Conservation (phyloP, 2,888 invertebrate species). For the Megamerina dolium region DNA sequence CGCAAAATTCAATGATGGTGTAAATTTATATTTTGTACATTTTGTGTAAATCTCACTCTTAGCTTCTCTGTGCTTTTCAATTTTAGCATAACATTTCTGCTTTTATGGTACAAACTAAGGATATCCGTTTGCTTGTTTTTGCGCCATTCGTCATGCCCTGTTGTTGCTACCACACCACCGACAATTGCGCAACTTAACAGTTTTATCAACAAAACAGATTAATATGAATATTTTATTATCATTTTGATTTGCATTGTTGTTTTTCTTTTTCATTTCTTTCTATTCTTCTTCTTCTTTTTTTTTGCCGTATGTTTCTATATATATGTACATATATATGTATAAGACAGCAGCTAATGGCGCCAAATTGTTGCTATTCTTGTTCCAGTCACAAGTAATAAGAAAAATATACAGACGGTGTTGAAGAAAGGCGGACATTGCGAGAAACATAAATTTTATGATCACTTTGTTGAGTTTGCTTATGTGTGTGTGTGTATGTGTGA, state of each 20-base stretch:
- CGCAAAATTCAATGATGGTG: constrained; percentile 6
- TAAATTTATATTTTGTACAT: constrained; percentile 3
- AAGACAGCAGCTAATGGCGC: constrained; percentile 19
- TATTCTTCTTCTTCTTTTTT: no score
- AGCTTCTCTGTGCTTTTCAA: background rate
- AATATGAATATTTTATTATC: constrained; percentile 44
- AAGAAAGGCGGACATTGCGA: no score
- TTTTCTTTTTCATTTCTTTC: no score
- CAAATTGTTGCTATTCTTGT: constrained; percentile 17
- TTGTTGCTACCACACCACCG: constrained; percentile 15
- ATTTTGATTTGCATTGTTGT: constrained; percentile 37
- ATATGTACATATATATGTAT: no score
- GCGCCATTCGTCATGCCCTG: background rate
- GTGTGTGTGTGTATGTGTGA: no score
- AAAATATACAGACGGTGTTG: no score
- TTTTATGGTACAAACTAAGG: background rate
- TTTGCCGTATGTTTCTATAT: no score
- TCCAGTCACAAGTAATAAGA: no score
- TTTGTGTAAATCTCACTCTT: background rate
- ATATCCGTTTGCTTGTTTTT: constrained; percentile 1
- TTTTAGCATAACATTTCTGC: constrained; percentile 4
- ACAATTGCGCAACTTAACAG: constrained; percentile 40
- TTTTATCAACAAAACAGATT: constrained; percentile 40
- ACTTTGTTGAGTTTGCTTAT: no score
- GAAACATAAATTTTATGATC: no score